Conservation (phyloP, 2,888 invertebrate genomes). For the Steinernema scapterisci region DNA sequence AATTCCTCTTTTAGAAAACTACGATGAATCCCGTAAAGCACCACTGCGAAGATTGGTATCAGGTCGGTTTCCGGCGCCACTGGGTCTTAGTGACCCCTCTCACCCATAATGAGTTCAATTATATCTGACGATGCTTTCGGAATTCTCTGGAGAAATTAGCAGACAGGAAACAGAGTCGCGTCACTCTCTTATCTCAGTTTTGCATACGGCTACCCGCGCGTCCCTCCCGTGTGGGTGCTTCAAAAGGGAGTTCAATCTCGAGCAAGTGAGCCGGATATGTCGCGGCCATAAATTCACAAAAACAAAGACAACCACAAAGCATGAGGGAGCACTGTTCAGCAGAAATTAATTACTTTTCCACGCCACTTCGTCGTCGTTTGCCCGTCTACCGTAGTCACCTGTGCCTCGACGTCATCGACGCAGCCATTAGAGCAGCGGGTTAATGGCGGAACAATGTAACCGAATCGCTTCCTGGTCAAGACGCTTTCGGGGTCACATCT, state of each 20-base stretch:
- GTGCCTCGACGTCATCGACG: too few species aligned
- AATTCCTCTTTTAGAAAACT: not conserved
- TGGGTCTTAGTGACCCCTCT: conserved; percentile 8
- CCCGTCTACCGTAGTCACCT: not conserved
- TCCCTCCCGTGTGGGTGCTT: conserved; percentile 7
- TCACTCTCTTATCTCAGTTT: not conserved
- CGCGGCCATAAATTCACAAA: not conserved
- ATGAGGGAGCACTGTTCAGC: not conserved
- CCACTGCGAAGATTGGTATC: conserved; percentile 29
- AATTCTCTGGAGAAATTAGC: conserved; percentile 28
- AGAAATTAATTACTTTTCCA: not conserved
- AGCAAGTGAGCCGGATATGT: not conserved
- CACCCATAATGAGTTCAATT: conserved; percentile 8
- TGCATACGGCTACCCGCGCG: not conserved
- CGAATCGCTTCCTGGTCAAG: not conserved
- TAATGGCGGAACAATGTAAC: not conserved
- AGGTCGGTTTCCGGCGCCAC: conserved; percentile 12
- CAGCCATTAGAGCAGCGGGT: not conserved
- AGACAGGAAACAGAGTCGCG: not conserved
- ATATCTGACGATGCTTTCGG: not conserved
- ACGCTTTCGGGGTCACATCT: too few species aligned
- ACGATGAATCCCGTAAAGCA: conserved; percentile 26
- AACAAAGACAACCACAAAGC: not conserved
- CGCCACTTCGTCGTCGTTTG: not conserved
- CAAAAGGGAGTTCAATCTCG: conserved; percentile 1